A percentile compares a stretch with the other conserved stretches of the same genome.
phyloP scores from a whole-genome alignment of 1,140 invertebrate genomes.

The Dermatophagoides farinae region DNA sequence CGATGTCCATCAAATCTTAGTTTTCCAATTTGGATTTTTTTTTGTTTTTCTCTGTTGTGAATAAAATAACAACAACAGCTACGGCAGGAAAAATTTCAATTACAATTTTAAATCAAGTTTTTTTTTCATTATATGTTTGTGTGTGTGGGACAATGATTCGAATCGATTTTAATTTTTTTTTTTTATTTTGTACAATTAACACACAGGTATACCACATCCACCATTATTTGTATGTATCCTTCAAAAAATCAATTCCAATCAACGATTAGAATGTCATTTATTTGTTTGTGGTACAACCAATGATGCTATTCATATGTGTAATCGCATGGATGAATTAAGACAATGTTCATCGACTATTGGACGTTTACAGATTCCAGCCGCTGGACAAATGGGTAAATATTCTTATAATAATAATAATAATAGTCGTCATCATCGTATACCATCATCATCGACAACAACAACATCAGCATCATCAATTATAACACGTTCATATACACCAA shows the following conservation, averaged over 20 bases:
- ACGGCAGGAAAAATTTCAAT: too few species aligned
- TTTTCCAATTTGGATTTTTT: too few species aligned
- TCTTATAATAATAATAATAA: background rate
- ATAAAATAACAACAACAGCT: too few species aligned
- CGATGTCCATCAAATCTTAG: too few species aligned
- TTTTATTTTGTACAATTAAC: background rate
- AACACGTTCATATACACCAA: background rate
- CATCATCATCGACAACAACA: background rate
- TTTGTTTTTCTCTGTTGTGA: too few species aligned
- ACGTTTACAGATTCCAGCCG: background rate
- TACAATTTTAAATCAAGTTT: too few species aligned
- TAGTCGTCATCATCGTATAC: background rate
- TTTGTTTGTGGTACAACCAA: constrained; percentile 58
- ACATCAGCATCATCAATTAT: background rate
- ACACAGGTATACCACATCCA: constrained; percentile 37
- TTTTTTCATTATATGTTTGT: too few species aligned
- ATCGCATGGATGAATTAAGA: background rate
- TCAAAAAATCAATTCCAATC: constrained; percentile 34
- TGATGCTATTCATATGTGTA: constrained; percentile 55
- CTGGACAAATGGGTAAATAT: constrained; percentile 10
- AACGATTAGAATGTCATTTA: constrained; percentile 64
- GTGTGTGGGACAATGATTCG: too few species aligned
- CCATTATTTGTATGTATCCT: constrained; percentile 77
- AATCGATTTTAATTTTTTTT: background rate
- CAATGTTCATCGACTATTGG: background rate